These are phyloP conservation scores for Eira barbara DNA, from an alignment of 2,113 vertebrate genomes.

Conservation along the genomic window DNA sequence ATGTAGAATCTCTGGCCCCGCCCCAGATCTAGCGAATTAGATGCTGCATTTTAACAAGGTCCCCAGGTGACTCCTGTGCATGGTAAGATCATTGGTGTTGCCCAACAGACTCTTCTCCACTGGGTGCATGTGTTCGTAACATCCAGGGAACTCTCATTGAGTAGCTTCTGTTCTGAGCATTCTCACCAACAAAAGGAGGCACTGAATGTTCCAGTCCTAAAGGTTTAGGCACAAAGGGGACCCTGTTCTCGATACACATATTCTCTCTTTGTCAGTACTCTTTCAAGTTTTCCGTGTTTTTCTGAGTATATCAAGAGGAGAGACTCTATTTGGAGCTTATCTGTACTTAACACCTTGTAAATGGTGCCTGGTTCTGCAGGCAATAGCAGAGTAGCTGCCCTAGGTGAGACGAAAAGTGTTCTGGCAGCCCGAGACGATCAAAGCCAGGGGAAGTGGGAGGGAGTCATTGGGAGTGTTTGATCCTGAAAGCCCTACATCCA, in stretches of 20 bases:
- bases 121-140: not conserved
- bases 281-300: not conserved
- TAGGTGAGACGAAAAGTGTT: not conserved
- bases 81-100: fast-evolving
- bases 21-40: not conserved
- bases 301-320: not conserved
- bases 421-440: not conserved
- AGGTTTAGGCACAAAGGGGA: not conserved
- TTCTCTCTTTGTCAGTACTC: not conserved
- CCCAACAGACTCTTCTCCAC: too few species aligned
- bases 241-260: not conserved
- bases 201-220: not conserved
- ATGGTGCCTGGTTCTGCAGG: not conserved
- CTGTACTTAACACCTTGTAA: not conserved
- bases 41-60: not conserved
- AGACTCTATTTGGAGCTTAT: not conserved
- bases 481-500: not conserved
- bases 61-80: too few species aligned
- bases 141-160: not conserved
- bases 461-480: not conserved
- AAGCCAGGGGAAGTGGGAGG: not conserved
- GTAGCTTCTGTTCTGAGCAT: not conserved
- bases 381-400: not conserved
- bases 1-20: not conserved
- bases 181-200: not conserved